Base-by-base conservation (phyloP, 2,113 vertebrate genomes). In the Piprites chloris region DNA sequence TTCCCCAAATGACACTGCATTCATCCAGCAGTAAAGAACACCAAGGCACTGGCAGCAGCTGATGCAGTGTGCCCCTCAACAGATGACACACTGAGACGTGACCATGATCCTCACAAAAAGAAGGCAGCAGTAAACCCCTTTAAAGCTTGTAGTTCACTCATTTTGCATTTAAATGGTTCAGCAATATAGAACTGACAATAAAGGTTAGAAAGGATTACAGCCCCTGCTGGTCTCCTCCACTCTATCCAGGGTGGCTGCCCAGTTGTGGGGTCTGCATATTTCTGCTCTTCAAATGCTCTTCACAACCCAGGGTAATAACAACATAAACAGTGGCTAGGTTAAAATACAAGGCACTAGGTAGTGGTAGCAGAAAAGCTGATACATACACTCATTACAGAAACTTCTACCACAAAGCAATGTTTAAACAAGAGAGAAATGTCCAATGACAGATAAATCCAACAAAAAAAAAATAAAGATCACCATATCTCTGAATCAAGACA, bases 1-100 rank as follows among this genome's bases (percentile, higher is more conserved):
- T 49, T 0, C 17, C 9, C 18, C 39, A 81, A 76, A 61, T 2
- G 16, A 65, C 4, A 1, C 19, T 53, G 14, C 2, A 0, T 72
- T 87, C 19, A 12, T 46, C 30, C 44, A 81, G 62, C 39, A 87
- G 73, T 42, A 76, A 73, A 33, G 1, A 4, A 53, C 55, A 58
- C 5, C n/a, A 49, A 74, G 18, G 49, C 14, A 78, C 5, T 61
- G 75, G 61, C 33, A 59, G 49, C 16, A 79, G 69, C 44, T 89
- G 53, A 46, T 58, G 20, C 13, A 28, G 28, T 4, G 12, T 77
- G 33, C 8, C n/a, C n/a, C 55, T 55, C 23, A 74, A 50, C 13
- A 85, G 27, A 47, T 44, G 53, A 85, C 44, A 74, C 1, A 1
- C 11, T 20, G 52, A 81, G 33, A 65, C 41, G 37, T 37, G 53